phyloP scores from a whole-genome alignment of 2,797 vertebrate species.

The Steatocranus sp. region DNA sequence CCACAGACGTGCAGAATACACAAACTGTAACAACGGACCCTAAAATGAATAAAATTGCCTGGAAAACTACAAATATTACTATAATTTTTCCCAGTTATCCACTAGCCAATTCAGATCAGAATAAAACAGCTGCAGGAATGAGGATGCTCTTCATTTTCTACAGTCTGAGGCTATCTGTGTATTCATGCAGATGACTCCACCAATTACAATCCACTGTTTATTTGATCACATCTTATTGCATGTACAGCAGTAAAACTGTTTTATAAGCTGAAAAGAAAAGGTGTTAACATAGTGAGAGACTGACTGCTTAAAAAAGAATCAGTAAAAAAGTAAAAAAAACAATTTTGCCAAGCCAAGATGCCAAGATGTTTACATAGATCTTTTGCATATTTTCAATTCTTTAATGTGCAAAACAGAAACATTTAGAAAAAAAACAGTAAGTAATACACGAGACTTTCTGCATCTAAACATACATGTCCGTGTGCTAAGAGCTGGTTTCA shows the following conservation, averaged over 20 bases:
- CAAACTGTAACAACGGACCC: neutral
- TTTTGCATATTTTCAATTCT: neutral
- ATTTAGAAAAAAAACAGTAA: neutral
- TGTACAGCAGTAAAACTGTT: neutral
- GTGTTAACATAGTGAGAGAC: neutral
- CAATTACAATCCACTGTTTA: neutral
- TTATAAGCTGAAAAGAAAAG: neutral
- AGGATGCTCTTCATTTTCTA: neutral
- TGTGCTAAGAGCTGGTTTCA: conserved; percentile 5
- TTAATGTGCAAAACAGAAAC: conserved; percentile 32
- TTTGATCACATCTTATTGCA: conserved; percentile 22
- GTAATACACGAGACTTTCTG: neutral
- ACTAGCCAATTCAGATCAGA: neutral
- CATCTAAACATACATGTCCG: conserved; percentile 29
- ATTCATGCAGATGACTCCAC: neutral
- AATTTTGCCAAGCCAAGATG: neutral
- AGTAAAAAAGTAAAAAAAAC: neutral
- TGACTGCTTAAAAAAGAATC: neutral
- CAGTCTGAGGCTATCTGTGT: neutral
- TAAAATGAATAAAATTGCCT: neutral
- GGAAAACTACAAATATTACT: neutral
- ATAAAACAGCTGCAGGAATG: neutral
- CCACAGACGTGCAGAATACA: neutral
- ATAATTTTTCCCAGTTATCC: accelerated
- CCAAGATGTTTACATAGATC: neutral